Percentiles rank a stretch among this genome's conserved stretches.
These are phyloP conservation scores for Scomber scombrus DNA, from an alignment of 2,113 vertebrate genomes.

Conservation along the genomic window DNA sequence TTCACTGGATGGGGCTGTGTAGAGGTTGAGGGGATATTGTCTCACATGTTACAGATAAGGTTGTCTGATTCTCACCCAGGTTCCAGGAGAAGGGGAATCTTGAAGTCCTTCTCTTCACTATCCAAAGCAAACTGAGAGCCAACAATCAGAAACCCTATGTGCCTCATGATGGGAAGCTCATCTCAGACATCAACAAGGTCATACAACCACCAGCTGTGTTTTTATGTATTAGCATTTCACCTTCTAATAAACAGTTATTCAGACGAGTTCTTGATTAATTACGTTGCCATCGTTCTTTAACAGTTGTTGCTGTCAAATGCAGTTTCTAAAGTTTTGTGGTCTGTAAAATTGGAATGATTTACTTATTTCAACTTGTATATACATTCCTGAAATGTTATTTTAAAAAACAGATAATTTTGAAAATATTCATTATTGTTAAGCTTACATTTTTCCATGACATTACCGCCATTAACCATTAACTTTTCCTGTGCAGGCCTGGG, in stretches of 20 bases:
- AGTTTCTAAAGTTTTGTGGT: no score
- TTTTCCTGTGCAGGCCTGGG: slow-evolving; percentile 88
- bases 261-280: neutral
- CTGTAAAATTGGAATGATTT: no score
- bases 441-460: neutral
- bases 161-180: slow-evolving; percentile 92
- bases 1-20: neutral
- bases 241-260: neutral
- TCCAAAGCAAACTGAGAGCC: slow-evolving; percentile 97
- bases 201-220: neutral
- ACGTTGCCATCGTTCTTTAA: neutral
- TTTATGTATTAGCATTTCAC: neutral
- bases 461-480: neutral
- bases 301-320: no score
- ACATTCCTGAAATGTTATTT: no score
- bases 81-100: slow-evolving; percentile 98
- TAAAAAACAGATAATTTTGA: neutral
- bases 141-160: slow-evolving; percentile 93
- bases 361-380: no score
- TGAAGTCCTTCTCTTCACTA: slow-evolving; percentile 96
- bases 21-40: neutral
- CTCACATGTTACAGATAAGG: neutral
- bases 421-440: neutral
- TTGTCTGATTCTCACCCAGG: slow-evolving; percentile 74
- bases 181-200: slow-evolving; percentile 97